phyloP scores from a whole-genome alignment of 1,140 invertebrate species.

The Dinothrombium tinctorium region DNA sequence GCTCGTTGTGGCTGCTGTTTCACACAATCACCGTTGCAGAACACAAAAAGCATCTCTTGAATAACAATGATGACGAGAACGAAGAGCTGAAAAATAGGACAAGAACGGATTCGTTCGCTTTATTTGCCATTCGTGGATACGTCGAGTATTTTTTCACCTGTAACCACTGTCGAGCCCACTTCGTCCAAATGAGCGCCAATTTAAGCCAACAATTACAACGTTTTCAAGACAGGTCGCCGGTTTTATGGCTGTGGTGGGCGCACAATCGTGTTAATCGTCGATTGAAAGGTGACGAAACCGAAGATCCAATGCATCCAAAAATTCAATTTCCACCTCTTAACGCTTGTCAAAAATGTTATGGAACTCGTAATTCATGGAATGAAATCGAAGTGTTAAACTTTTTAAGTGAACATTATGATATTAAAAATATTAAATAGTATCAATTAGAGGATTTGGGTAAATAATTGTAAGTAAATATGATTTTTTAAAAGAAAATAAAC shows the following conservation, averaged over 20 bases:
- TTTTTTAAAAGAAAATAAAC: too few relatives aligned
- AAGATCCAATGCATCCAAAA: slow-evolving; percentile 71
- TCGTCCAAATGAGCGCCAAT: slow-evolving; percentile 37
- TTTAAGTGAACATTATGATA: too few relatives aligned
- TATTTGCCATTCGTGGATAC: slow-evolving; percentile 62
- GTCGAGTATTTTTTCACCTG: slow-evolving; percentile 85
- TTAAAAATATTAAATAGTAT: too few relatives aligned
- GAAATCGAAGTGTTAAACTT: too few relatives aligned
- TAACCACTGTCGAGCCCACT: slow-evolving; percentile 60
- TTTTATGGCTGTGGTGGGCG: slow-evolving; percentile 79
- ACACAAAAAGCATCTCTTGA: slow-evolving; percentile 25
- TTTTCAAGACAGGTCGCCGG: slow-evolving; percentile 36
- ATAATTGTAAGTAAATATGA: too few relatives aligned
- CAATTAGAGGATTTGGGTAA: too few relatives aligned
- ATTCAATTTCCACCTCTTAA: slow-evolving; percentile 51
- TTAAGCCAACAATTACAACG: slow-evolving; percentile 36
- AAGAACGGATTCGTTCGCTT: slow-evolving; percentile 28
- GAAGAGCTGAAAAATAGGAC: too few relatives aligned
- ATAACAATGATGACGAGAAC: too few relatives aligned
- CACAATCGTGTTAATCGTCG: slow-evolving; percentile 81
- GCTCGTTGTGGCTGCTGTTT: slow-evolving; percentile 85
- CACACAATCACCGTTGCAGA: slow-evolving; percentile 66
- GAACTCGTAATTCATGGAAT: too few relatives aligned
- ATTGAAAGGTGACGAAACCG: slow-evolving; percentile 52
- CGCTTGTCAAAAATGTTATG: slow-evolving; percentile 44